Percentiles rank a stretch among this genome's conserved stretches.
Evolutionary conservation across 1,140 invertebrate genomes (phyloP).

Genomic region (Pemphigus obesinymphae): DNA sequence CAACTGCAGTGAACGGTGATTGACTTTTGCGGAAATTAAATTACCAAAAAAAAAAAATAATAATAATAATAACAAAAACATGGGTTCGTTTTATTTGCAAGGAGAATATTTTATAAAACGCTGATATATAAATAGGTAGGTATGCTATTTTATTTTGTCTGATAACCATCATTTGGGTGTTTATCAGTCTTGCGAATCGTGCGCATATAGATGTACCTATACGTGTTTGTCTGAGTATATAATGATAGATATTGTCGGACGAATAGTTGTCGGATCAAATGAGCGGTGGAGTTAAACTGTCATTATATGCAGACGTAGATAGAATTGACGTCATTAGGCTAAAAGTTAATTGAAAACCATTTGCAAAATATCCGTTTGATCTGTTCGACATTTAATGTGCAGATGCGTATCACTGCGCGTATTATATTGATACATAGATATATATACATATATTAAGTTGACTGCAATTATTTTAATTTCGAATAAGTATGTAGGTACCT

Average conservation of each 20-base stretch:
- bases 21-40: slow-evolving; percentile 8
- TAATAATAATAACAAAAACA: no score
- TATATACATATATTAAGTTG: no score
- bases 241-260: background rate
- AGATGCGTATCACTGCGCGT: no score
- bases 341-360: background rate
- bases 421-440: no score
- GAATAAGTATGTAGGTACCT: no score
- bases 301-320: no score
- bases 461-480: no score
- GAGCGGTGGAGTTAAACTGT: background rate
- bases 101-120: background rate
- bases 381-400: no score
- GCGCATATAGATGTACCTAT: background rate
- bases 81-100: background rate
- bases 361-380: no score
- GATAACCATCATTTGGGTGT: background rate
- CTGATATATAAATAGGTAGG: no score
- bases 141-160: background rate
- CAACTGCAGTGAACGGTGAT: background rate
- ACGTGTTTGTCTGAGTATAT: background rate
- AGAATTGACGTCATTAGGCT: no score
- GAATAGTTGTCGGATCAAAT: background rate
- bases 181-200: background rate
- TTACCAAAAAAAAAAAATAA: background rate